phyloP scores from a whole-genome alignment of 2,888 invertebrate genomes.

The Metallyticus violacea region DNA sequence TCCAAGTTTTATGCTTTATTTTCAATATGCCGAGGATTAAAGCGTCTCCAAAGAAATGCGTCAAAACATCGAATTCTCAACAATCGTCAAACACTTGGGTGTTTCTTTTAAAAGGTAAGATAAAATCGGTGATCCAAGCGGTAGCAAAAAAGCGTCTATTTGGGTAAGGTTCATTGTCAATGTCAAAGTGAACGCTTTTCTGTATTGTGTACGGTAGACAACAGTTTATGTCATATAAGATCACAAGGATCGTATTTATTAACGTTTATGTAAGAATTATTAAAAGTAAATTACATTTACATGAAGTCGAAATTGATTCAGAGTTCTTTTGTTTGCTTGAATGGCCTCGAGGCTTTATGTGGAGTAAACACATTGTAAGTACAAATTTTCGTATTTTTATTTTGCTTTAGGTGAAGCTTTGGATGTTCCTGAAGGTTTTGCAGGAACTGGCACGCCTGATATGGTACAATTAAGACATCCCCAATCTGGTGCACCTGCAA shows the following conservation, averaged over 20 bases:
- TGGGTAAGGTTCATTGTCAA: constrained; percentile 29
- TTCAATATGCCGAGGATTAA: constrained; percentile 55
- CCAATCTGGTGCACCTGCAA: constrained; percentile 58
- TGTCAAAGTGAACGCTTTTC: constrained; percentile 22
- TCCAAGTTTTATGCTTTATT: constrained; percentile 6
- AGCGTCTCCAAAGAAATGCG: constrained; percentile 54
- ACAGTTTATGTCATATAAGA: neutral
- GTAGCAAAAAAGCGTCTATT: constrained; percentile 23
- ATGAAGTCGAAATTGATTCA: neutral
- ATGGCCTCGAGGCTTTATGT: constrained; percentile 35
- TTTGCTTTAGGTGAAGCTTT: constrained; percentile 48
- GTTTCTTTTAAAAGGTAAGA: constrained; percentile 62
- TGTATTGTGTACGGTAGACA: neutral
- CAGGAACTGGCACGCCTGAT: constrained; percentile 45
- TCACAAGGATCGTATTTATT: neutral
- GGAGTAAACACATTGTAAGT: constrained; percentile 32
- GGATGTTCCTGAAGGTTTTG: constrained; percentile 43
- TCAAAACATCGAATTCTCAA: constrained; percentile 51
- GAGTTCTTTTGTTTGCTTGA: constrained; percentile 37
- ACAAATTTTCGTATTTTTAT: constrained; percentile 32
- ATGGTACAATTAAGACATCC: constrained; percentile 68
- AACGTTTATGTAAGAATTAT: neutral
- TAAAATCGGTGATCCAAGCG: constrained; percentile 22
- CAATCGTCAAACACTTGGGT: constrained; percentile 66
- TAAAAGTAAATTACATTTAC: neutral